These are phyloP conservation scores for Chaenocephalus aceratus DNA, from an alignment of 2,113 vertebrate genomes.

Conservation along the genomic window DNA sequence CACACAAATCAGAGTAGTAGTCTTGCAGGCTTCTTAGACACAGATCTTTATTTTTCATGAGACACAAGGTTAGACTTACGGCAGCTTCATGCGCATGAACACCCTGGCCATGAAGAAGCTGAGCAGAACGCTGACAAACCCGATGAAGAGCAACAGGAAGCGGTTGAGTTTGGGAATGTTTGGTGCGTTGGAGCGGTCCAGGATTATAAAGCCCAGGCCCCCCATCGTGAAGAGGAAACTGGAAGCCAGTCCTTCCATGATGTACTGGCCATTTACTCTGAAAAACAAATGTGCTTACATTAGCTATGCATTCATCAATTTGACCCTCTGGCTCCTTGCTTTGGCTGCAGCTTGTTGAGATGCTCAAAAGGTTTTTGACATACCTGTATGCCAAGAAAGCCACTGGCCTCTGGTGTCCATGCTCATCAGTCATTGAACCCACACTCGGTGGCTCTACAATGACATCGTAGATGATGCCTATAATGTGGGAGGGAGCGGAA, in stretches of 20 bases:
- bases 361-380: neutral
- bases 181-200: slow-evolving; percentile 97
- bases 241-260: slow-evolving; percentile 98
- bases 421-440: slow-evolving; percentile 98
- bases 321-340: too few species aligned
- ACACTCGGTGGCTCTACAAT: slow-evolving; percentile 99
- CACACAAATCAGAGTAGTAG: neutral
- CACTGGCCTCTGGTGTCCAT: slow-evolving; percentile 97
- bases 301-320: neutral
- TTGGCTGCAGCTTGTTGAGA: neutral
- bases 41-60: too few species aligned
- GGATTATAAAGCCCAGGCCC: slow-evolving; percentile 96
- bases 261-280: slow-evolving; percentile 98
- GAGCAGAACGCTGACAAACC: slow-evolving; percentile 96
- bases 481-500: neutral
- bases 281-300: neutral
- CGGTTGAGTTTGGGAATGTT: slow-evolving; percentile 99
- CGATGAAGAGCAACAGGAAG: slow-evolving; percentile 97
- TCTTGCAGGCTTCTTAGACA: neutral
- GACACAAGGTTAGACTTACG: slow-evolving; percentile 87
- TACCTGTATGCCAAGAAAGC: slow-evolving; percentile 98
- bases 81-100: slow-evolving; percentile 99
- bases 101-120: slow-evolving; percentile 99
- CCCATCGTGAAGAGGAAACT: slow-evolving; percentile 99
- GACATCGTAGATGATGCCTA: slow-evolving; percentile 98